Evolutionary conservation across 1,140 invertebrate species (phyloP), one percentile per base, ranked within the genome.

Genomic region (Marisa cornuarietis): DNA sequence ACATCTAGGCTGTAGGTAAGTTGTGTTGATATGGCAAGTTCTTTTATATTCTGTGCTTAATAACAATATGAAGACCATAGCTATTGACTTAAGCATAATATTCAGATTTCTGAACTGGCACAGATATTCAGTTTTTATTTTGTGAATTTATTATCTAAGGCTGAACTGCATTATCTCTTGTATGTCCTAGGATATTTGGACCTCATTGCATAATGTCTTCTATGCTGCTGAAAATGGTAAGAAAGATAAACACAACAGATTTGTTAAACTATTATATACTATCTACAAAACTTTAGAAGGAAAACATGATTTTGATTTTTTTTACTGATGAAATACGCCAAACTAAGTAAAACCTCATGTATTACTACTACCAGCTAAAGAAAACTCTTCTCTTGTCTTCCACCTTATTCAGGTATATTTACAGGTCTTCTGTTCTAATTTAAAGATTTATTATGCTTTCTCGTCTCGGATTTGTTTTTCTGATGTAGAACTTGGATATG

Each of bases 151-250:
- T 58, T 0, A 58, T 58, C 16, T 6, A 11, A 58, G 1, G 11
- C 16, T 11, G 16, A 18, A 58, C 16, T 58, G 54, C 9, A 24
- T 68, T 13, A 16, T 18, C 72, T 79, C 66, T 78, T 84, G 81
- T 79, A 82, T 73, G 85, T 86, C 90, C 91, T 88, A 95, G 94
- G 87, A 92, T 97, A 78, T 90, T 96, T 79, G 96, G 96, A 0
- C 95, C 96, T 18, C 92, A 93, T 62, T 97, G 95, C 87, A 88
- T 97, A n/a, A 90, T 95, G 18, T 92, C 93, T 75, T 96, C 95
- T 86, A 90, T 96, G 68, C 92, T 93, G 24, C 93, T 94, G 85
- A 93, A 93, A 24, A 92, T 85, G 80, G 89, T 90, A 79, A 84
- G 85, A 79, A 42, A 42, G 31, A 42, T 42, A 42, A 42, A 42